Evolutionary conservation across 1,140 invertebrate species (phyloP), one percentile per base, ranked within the genome.

Genomic region (Brachionus paranguensis): DNA sequence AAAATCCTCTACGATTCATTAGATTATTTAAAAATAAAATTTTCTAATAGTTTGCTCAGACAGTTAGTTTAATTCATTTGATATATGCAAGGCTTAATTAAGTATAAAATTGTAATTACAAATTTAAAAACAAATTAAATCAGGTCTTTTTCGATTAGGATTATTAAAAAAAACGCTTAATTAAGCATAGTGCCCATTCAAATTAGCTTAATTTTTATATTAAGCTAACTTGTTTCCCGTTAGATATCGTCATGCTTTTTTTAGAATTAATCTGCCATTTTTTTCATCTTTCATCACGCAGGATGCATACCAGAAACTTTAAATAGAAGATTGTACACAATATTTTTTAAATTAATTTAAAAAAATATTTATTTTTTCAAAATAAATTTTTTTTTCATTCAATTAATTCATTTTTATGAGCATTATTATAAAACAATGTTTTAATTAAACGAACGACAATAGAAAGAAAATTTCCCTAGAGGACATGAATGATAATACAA

Each of bases 91-190:
- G 37, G 24, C n/a, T 20, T 72, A 72, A 72, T 72, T 37, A 72
- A 72, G 33, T 72, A 72, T 41, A 20, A 72, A 72, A 72, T 72
- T 72, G 33, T 41, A 72, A 72, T 72, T 72, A 45, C 33, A 43
- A n/a, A 41, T 72, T 43, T 72, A 41, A 72, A 72, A 41, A 41
- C 12, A 43, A 17, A 72, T 72, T 72, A 72, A 72, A 72, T 72
- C 68, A 72, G 68, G 68, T 72, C 65, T 68, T 68, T 68, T 37
- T 37, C 5, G 68, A 72, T 72, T 72, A 72, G 41, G 65, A 60
- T 27, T n/a, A 60, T 60, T 60, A 37, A 43, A 72, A n/a, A 72
- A 20, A 72, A 72, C 37, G 68, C 68, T 72, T 10, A 72, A 72
- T 72, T 72, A 43, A 72, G 20, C 68, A 24, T 41, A 17, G 24